These are phyloP conservation scores for Oscheius sp. DNA, from an alignment of 2,888 invertebrate species.

Conservation along the genomic window DNA sequence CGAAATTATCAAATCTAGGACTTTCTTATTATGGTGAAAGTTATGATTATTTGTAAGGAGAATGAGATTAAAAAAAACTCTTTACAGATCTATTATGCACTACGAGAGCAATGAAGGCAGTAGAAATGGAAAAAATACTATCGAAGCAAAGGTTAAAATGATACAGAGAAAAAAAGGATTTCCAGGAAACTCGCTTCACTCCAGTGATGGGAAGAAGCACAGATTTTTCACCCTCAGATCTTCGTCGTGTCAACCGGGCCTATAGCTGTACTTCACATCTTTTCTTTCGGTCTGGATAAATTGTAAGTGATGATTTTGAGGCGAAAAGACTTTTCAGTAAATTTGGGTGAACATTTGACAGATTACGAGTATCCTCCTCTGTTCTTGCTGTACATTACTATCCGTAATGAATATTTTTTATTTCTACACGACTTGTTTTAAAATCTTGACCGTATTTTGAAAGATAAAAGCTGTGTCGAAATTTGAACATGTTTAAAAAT, in stretches of 20 bases:
- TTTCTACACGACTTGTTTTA: no score
- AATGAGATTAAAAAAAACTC: no score
- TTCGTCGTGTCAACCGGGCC: conserved; percentile 65
- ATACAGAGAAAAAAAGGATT: background rate
- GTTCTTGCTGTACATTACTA: conserved; percentile 6
- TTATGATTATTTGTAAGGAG: no score
- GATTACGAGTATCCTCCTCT: background rate
- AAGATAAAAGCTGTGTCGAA: no score
- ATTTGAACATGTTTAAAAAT: no score
- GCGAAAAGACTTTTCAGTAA: background rate
- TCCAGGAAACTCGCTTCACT: conserved; percentile 54
- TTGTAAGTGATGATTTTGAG: background rate
- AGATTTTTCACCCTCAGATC: conserved; percentile 65
- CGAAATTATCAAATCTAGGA: conserved; percentile 64
- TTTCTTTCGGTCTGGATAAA: conserved; percentile 4
- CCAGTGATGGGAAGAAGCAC: conserved; percentile 65
- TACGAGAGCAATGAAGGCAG: conserved; percentile 60
- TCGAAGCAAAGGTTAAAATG: conserved; percentile 56
- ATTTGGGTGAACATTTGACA: background rate
- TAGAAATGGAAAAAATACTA: conserved; percentile 66
- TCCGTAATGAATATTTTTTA: no score
- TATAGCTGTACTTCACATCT: conserved; percentile 53
- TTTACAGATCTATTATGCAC: conserved; percentile 67
- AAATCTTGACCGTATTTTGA: no score
- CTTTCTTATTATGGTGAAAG: conserved; percentile 66